Conservation (phyloP, 2,797 vertebrate genomes). For the Premnoplex brunnescens region DNA sequence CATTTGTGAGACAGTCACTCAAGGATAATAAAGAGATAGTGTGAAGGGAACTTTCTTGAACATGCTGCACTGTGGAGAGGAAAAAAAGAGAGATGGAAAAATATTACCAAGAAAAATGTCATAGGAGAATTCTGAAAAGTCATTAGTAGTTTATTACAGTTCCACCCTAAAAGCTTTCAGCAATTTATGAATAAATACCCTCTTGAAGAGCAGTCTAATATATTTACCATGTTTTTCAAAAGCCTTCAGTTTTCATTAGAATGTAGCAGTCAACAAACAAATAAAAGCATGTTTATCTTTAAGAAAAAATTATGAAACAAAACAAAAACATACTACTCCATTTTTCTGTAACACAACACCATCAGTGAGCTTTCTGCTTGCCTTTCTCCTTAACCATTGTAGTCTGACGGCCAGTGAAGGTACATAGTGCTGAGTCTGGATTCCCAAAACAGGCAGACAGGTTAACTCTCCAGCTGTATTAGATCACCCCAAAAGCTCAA, state of each 20-base stretch:
- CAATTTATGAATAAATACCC: neutral
- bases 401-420: neutral
- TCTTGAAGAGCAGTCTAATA: neutral
- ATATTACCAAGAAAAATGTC: slow-evolving; percentile 5
- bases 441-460: neutral
- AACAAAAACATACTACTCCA: fast-evolving
- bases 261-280: neutral
- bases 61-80: neutral
- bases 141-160: neutral
- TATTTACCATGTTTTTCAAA: neutral
- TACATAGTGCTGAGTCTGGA: neutral
- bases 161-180: slow-evolving; percentile 17
- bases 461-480: neutral
- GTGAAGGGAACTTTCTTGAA: neutral
- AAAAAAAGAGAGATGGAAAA: neutral
- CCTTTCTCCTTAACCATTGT: neutral
- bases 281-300: neutral
- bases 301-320: neutral
- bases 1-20: neutral
- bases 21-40: neutral
- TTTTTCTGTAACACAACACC: neutral
- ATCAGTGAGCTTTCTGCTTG: neutral
- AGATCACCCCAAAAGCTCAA: neutral
- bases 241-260: neutral
- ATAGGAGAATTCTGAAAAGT: neutral